These are phyloP conservation scores for Bacillus rossius DNA, from an alignment of 1,140 invertebrate species.

Conservation along the genomic window DNA sequence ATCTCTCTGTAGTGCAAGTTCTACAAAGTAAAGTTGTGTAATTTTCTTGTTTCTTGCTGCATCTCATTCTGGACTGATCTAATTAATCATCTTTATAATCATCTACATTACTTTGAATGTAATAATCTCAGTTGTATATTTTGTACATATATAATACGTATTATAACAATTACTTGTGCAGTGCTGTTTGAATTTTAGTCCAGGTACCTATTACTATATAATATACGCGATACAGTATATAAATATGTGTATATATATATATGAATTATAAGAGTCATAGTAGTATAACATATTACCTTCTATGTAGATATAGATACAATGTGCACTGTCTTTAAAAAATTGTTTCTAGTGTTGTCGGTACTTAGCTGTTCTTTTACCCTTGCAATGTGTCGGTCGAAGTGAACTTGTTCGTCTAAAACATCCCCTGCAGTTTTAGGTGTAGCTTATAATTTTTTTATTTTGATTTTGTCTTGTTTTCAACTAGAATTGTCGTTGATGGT, in stretches of 20 bases:
- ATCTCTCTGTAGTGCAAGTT: too few species aligned
- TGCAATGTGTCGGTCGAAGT: not conserved
- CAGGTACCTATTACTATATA: constrained; percentile 13
- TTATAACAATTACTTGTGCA: constrained; percentile 11
- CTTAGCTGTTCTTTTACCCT: constrained; percentile 5
- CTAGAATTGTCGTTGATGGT: constrained; percentile 9
- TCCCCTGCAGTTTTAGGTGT: not conserved
- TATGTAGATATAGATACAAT: constrained; percentile 11
- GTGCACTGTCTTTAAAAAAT: constrained; percentile 6
- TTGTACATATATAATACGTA: constrained; percentile 15
- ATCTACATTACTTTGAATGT: constrained; percentile 8
- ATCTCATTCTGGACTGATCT: constrained; percentile 16
- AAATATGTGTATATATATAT: constrained; percentile 16
- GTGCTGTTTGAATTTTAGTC: constrained; percentile 19
- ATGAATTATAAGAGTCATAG: constrained; percentile 10
- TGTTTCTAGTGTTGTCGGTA: constrained; percentile 2
- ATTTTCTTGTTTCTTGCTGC: constrained; percentile 10
- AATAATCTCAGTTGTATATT: constrained; percentile 18
- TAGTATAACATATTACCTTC: constrained; percentile 9
- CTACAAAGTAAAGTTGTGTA: too few species aligned
- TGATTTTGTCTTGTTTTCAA: constrained; percentile 8
- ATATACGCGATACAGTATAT: constrained; percentile 12
- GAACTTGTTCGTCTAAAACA: not conserved
- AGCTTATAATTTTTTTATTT: not conserved
- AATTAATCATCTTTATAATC: constrained; percentile 10